These are phyloP conservation scores for Xenopus petersii DNA, from an alignment of 2,797 vertebrate species.

Conservation along the genomic window DNA sequence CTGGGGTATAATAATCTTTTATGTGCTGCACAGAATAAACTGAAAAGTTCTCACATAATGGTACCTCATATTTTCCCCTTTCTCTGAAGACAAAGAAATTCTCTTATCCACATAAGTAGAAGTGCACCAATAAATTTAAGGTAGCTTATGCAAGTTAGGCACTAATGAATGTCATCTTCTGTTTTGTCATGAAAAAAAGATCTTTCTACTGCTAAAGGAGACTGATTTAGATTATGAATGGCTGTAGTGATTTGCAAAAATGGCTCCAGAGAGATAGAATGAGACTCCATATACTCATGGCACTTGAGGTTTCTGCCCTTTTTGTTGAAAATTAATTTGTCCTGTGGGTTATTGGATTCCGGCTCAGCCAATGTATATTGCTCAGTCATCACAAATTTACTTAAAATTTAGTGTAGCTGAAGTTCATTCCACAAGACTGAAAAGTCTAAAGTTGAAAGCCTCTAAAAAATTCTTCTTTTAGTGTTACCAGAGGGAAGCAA, in stretches of 20 bases:
- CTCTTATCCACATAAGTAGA: conserved; percentile 71
- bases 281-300: conserved; percentile 77
- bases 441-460: conserved; percentile 74
- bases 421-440: conserved; percentile 77
- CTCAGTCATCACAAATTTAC: conserved; percentile 86
- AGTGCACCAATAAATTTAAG: conserved; percentile 79
- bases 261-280: conserved; percentile 80
- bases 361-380: conserved; percentile 82
- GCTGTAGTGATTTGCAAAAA: conserved; percentile 82
- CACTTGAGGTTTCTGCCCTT: conserved; percentile 84
- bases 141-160: conserved; percentile 81
- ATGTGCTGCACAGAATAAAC: conserved; percentile 67
- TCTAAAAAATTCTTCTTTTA: conserved; percentile 68
- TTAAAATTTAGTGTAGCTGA: conserved; percentile 81
- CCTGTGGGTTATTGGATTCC: conserved; percentile 82
- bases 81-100: conserved; percentile 72
- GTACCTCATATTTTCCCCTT: conserved; percentile 68
- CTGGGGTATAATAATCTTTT: conserved; percentile 30
- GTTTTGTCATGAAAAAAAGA: conserved; percentile 80
- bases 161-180: conserved; percentile 84
- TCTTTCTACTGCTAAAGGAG: conserved; percentile 79
- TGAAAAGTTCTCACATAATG: conserved; percentile 73
- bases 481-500: conserved; percentile 56
- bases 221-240: conserved; percentile 83
- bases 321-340: conserved; percentile 84